These are phyloP conservation scores for Heliconius melpomene DNA, from an alignment of 1,140 invertebrate species.

Conservation along the genomic window DNA sequence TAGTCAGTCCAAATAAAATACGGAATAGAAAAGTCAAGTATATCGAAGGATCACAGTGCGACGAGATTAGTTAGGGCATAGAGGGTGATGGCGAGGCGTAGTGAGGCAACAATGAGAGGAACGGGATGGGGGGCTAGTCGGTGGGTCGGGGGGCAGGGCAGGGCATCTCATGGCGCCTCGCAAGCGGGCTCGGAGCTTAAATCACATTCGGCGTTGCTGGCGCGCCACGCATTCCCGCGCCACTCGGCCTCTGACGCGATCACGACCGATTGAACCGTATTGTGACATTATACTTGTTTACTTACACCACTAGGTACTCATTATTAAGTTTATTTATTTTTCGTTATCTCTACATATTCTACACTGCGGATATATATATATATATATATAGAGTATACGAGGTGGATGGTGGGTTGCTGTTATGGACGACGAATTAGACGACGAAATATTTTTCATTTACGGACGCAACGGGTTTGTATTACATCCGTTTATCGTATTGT, in stretches of 20 bases:
- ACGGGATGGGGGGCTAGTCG: conserved; percentile 30
- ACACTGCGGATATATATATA: not conserved
- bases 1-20: not conserved
- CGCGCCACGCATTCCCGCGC: conserved; percentile 53
- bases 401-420: conserved; percentile 56
- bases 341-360: not conserved
- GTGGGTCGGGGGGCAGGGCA: conserved; percentile 45
- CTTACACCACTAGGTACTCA: conserved; percentile 21
- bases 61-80: conserved; percentile 29
- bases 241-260: conserved; percentile 8
- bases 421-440: conserved; percentile 65
- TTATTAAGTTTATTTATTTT: not conserved
- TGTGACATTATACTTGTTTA: conserved; percentile 14
- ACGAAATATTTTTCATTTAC: conserved; percentile 63
- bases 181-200: conserved; percentile 53
- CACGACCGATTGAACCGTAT: not conserved
- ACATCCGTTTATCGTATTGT: conserved; percentile 36
- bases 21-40: conserved; percentile 35
- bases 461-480: conserved; percentile 67
- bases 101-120: conserved; percentile 19
- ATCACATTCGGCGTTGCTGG: conserved; percentile 68
- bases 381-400: conserved; percentile 18
- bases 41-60: conserved; percentile 38
- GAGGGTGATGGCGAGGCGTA: conserved; percentile 21
- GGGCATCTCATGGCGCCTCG: conserved; percentile 53